Evolutionary conservation across 2,797 vertebrate species (phyloP), one percentile per base, ranked within the genome.

Genomic region (Gambelia wislizenii): DNA sequence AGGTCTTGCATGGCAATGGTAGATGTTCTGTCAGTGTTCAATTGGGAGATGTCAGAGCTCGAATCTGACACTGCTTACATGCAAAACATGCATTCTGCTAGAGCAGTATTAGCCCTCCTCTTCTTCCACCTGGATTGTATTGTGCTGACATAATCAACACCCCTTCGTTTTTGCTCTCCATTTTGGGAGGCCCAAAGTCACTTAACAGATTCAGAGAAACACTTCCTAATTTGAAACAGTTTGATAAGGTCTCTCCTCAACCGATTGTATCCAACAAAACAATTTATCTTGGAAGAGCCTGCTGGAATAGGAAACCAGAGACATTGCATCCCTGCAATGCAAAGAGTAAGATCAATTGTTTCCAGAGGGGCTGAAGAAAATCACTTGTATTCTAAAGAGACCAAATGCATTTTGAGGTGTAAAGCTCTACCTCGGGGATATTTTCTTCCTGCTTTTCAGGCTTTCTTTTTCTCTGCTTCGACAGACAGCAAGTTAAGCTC

Each of bases 331-430:
- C 25, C 25, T 47, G 42, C 39, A 49, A 36, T 30, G 30, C 54
- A 88, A 83, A 64, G 33, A 88, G 9, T 61, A 52, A 52, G 80
- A 76, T 64, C 56, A 88, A 87, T 75, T 30, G 14, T 61, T 83
- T 42, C 14, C 44, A 61, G 69, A 83, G 69, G n/a, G 33, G 36
- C 84, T n/a, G 14, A 2, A 75, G 70, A 83, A 83, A 88, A 76
- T 52, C 70, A 64, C 44, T 76, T 83, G 52, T 64, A 64, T 59
- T 72, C 49, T 13, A 76, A 76, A 75, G 74, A 75, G 52, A 49
- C 69, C 33, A 87, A 42, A 47, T 83, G 54, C 56, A 39, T 64
- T 88, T 83, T n/a, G 25, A 83, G 70, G 22, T 27, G 18, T 36
- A n/a, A 49, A 61, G 59, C 54, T 76, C 33, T 61, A 44, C 79